Evolutionary conservation across 30 jellyfish, hydroid and myxozoan genomes (phyloP).

Genomic region (Sanderia malayensis): DNA sequence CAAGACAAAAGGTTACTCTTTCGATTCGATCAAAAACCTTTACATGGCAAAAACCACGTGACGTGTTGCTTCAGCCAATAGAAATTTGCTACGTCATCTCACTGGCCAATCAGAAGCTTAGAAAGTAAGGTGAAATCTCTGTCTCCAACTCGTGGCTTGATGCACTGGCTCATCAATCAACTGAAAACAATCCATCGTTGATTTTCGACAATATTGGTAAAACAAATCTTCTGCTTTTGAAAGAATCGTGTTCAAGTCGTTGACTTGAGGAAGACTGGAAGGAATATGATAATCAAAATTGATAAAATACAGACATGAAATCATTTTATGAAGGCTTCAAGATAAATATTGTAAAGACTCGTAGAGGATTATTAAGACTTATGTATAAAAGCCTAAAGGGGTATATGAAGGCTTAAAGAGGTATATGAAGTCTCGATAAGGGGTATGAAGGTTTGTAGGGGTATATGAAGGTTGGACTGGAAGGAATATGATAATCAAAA

Average conservation of each 20-base stretch:
- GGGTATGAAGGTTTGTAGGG: too few relatives aligned
- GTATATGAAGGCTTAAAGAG: too few relatives aligned
- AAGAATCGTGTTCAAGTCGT: slow-evolving; percentile 66
- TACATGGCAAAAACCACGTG: too few relatives aligned
- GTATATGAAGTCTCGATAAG: too few relatives aligned
- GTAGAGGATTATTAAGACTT: too few relatives aligned
- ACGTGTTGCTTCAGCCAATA: too few relatives aligned
- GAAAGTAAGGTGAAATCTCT: slow-evolving; percentile 30
- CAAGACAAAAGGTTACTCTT: too few relatives aligned
- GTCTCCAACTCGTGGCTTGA: slow-evolving; percentile 39
- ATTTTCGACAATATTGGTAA: slow-evolving; percentile 81
- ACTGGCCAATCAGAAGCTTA: background rate
- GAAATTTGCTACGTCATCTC: too few relatives aligned
- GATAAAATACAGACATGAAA: background rate
- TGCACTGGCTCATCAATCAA: slow-evolving; percentile 77
- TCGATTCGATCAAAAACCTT: too few relatives aligned
- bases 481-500: background rate
- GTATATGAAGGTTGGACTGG: too few relatives aligned
- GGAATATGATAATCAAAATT: background rate
- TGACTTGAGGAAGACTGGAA: slow-evolving; percentile 73
- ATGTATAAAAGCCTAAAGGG: too few relatives aligned
- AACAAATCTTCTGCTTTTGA: slow-evolving; percentile 82
- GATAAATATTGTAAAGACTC: too few relatives aligned
- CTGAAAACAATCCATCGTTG: slow-evolving; percentile 89
- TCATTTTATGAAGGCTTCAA: slow-evolving; percentile 2